These are phyloP conservation scores for Callopanchax toddi DNA, from an alignment of 2,113 vertebrate species.

Conservation along the genomic window DNA sequence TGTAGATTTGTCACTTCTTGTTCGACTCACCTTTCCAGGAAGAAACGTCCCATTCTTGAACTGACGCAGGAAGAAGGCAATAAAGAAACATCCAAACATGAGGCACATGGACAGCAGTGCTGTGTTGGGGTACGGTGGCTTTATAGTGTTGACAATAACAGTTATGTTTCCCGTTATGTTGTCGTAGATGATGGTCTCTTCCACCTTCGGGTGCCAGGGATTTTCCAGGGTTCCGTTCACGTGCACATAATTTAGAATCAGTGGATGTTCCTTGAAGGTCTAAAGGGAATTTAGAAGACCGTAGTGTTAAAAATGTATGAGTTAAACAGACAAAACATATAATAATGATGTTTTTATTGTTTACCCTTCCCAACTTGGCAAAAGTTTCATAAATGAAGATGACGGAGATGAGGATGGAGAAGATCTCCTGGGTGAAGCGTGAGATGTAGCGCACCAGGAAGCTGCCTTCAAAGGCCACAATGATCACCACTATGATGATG, in stretches of 20 bases:
- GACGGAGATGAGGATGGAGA: constrained; percentile 98
- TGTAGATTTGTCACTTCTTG: too few species aligned
- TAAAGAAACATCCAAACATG: constrained; percentile 92
- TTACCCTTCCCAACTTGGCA: constrained; percentile 88
- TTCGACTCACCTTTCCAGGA: constrained; percentile 85
- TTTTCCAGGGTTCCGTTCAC: constrained; percentile 68
- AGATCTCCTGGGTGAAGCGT: constrained; percentile 98
- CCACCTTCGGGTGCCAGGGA: constrained; percentile 69
- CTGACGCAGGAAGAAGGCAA: constrained; percentile 89
- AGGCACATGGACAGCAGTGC: constrained; percentile 94
- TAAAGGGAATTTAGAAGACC: constrained; percentile 32
- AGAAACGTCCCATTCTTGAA: constrained; percentile 96
- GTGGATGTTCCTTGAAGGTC: constrained; percentile 86
- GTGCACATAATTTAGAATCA: constrained; percentile 77
- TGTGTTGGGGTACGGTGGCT: constrained; percentile 85
- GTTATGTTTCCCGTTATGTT: constrained; percentile 57
- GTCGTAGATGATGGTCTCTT: constrained; percentile 50
- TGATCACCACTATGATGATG: constrained; percentile 87
- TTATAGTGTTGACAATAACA: constrained; percentile 10
- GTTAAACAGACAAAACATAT: not conserved
- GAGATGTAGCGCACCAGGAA: constrained; percentile 95
- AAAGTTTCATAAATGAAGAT: constrained; percentile 99
- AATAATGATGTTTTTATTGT: not conserved
- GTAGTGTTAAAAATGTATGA: not conserved
- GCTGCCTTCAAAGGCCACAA: constrained; percentile 93